Percentiles rank a stretch among this genome's conserved stretches.
These are phyloP conservation scores for Sigmodon hispidus DNA, from an alignment of 2,113 vertebrate genomes.

Conservation along the genomic window DNA sequence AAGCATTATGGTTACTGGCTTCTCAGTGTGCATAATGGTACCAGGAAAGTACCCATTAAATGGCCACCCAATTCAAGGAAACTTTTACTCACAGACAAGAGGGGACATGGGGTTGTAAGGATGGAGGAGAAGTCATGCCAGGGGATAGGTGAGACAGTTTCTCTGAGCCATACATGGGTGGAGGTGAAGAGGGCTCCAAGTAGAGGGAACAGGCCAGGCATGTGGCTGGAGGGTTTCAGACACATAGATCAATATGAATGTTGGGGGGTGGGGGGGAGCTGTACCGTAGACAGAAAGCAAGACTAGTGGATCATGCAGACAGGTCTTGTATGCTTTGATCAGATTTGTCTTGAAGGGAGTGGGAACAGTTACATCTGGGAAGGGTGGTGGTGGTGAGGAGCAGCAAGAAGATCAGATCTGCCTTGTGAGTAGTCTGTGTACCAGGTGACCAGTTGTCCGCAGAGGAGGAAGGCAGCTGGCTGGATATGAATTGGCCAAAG, in stretches of 20 bases:
- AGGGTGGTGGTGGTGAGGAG: background rate
- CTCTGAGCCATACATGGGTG: background rate
- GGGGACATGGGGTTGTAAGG: background rate
- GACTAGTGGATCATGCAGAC: background rate
- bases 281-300: background rate
- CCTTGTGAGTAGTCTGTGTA: background rate
- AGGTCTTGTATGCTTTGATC: background rate
- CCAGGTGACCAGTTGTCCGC: background rate
- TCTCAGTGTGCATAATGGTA: background rate
- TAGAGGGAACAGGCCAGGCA: background rate
- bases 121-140: background rate
- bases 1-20: background rate
- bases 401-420: background rate
- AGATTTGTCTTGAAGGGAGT: constrained; percentile 13
- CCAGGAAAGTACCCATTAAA: background rate
- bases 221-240: background rate
- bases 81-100: background rate
- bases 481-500: background rate
- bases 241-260: background rate
- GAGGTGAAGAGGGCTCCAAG: background rate
- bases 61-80: background rate
- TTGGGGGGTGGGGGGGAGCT: background rate
- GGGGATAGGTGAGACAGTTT: background rate
- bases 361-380: background rate
- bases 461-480: background rate